These are phyloP conservation scores for Mylabris sibirica DNA, from an alignment of 2,888 invertebrate genomes.

Conservation along the genomic window DNA sequence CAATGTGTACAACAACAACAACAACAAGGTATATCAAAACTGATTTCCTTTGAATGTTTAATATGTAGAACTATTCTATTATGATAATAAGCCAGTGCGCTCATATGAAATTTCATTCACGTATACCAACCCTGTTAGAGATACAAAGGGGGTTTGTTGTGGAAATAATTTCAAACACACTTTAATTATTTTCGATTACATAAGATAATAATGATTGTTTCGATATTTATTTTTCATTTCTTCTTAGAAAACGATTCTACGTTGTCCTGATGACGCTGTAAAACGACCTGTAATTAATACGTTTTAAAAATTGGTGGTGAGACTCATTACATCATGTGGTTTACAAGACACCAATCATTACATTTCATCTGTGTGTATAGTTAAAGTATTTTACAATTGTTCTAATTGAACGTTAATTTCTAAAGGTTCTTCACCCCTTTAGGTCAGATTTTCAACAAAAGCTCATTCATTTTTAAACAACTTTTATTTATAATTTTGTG, in stretches of 20 bases:
- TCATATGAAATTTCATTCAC: not conserved
- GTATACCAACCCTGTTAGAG: too few relatives aligned
- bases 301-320: slow-evolving; percentile 28
- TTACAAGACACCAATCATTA: slow-evolving; percentile 28
- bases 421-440: not conserved
- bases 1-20: not conserved
- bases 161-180: not conserved
- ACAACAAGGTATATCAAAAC: not conserved
- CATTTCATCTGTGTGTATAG: not conserved
- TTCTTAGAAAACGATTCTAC: not conserved
- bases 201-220: too few relatives aligned
- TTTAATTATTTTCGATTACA: too few relatives aligned
- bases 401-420: not conserved
- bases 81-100: not conserved
- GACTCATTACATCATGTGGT: slow-evolving; percentile 31
- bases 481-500: too few relatives aligned
- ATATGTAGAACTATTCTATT: not conserved
- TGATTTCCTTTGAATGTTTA: not conserved
- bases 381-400: not conserved
- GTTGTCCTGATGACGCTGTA: slow-evolving; percentile 34
- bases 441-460: too few relatives aligned
- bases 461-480: too few relatives aligned
- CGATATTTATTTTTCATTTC: not conserved
- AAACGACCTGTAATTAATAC: slow-evolving; percentile 31
- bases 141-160: too few relatives aligned